Base-by-base conservation (phyloP, 2,797 vertebrate species). In the Lagodon rhomboides region DNA sequence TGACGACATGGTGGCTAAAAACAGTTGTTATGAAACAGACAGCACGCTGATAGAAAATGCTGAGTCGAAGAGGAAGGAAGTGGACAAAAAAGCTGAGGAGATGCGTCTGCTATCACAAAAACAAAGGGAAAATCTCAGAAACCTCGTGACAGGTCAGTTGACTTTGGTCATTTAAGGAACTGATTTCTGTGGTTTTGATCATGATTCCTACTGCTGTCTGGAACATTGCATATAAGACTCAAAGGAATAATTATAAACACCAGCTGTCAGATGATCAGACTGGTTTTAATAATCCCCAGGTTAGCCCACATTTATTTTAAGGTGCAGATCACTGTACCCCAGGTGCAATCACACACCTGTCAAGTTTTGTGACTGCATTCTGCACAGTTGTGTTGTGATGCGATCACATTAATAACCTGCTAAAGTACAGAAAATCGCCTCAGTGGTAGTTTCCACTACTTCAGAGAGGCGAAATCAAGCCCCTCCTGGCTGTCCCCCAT, bases 61-160 rank as follows among this genome's bases (percentile, higher is more conserved):
- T 3, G 10, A 61, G n/a, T 30, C n/a, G 5, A 46, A 17, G 34
- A 76, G 25, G 30, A n/a, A n/a, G 3, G 54, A 49, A 38, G 55
- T 64, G 41, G 12, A 53, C 2, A 6, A 12, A 47, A 79, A 66
- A 41, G 76, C 76, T 1, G 41, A 75, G 27, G 44, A 67, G 30
- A 1, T 62, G 22, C 12, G 0, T 27, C 53, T 60, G 34, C 25
- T 27, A 16, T 20, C 77, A 18, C 55, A 60, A 13, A 22, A 41
- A n/a, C 53, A 76, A 20, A 64, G 65, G 11, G 0, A 47, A 27
- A 61, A 41, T 6, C 73, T 85, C 18, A 68, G 44, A 72, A 51
- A 20, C 25, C 63, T 85, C 22, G 25, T 77, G 23, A 61, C 9
- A 68, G 68, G 79, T 75, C 9, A 68, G 73, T 38, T 59, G 1